Base-by-base conservation (phyloP, 2,888 invertebrate genomes). In the Octonoba sinensis region DNA sequence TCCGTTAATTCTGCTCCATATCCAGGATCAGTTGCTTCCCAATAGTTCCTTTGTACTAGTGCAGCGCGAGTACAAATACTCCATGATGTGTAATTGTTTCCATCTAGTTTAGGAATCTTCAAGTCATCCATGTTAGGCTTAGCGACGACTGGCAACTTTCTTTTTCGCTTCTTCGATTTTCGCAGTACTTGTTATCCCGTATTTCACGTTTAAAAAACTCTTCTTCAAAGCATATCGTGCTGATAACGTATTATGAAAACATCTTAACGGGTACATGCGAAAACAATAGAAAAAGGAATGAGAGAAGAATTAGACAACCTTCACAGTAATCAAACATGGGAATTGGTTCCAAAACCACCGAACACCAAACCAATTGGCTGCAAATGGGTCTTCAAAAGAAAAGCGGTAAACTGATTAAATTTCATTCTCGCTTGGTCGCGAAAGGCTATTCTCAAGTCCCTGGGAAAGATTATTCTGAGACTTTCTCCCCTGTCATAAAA, bases 361-460 rank as follows among this genome's bases (percentile, higher is more conserved):
- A 20, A 44, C 18, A 18, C 22, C 20, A 76, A 49, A n/a, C 3
- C 22, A 18, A 76, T 69, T 12, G 6, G 20, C 6, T 60, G 3
- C 46, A 59, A 36, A 11, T 66, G 74, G 56, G 6, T 74, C 8
- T 74, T 65, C n/a, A 3, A 64, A 15, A n/a, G 62, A 18, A 36
- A 64, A 18, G 22, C n/a, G 13, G 74, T 56, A 27, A 69, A 84
- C 24, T 64, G 85, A 2, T n/a, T 18, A 16, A 64, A 66, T 3
- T 87, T 84, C 84, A 87, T 86, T 87, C 86, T 20, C 66, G 87
- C 59, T 79, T 71, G 16, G 77, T 70, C 3, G 77, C 70, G 15
- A 47, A n/a, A n/a, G n/a, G n/a, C n/a, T n/a, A n/a, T n/a, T n/a
- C n/a, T n/a, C n/a, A n/a, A n/a, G n/a, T n/a, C n/a, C n/a, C n/a